Conservation (phyloP, 2,888 invertebrate species). For the Xestia xanthographa region DNA sequence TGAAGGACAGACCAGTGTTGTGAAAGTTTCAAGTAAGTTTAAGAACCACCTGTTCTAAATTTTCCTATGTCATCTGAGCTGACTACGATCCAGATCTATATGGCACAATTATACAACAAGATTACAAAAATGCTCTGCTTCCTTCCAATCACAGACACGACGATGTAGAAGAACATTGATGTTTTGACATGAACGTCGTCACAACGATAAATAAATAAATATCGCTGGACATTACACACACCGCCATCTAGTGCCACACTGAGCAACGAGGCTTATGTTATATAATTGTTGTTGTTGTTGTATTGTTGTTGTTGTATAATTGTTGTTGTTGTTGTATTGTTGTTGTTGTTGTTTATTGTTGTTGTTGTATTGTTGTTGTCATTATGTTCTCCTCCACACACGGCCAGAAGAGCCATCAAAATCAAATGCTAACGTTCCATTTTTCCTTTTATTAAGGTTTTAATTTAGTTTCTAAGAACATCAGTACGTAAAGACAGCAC, state of each 20-base stretch:
- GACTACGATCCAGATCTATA: not conserved
- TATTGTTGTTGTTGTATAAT: too few relatives aligned
- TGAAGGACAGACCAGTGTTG: not conserved
- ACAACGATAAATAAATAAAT: too few relatives aligned
- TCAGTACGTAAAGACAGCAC: constrained; percentile 21
- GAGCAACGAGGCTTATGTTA: too few relatives aligned
- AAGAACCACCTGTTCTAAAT: not conserved
- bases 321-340: too few relatives aligned
- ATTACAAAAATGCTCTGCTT: not conserved
- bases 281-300: too few relatives aligned
- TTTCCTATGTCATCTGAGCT: not conserved
- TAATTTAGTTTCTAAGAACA: not conserved
- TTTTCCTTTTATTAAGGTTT: not conserved
- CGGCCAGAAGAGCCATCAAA: not conserved
- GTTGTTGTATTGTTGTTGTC: too few relatives aligned
- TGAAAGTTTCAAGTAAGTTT: not conserved
- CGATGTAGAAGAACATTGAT: not conserved
- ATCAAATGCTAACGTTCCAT: not conserved
- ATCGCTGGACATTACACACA: too few relatives aligned
- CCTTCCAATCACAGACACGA: not conserved
- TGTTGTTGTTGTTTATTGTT: too few relatives aligned
- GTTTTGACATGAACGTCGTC: not conserved
- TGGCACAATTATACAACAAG: not conserved
- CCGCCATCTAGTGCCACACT: too few relatives aligned
- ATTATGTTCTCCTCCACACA: not conserved